These are phyloP conservation scores for Aurelia coerulea DNA, from an alignment of 30 jellyfish, hydroid and myxozoan species.

Conservation along the genomic window DNA sequence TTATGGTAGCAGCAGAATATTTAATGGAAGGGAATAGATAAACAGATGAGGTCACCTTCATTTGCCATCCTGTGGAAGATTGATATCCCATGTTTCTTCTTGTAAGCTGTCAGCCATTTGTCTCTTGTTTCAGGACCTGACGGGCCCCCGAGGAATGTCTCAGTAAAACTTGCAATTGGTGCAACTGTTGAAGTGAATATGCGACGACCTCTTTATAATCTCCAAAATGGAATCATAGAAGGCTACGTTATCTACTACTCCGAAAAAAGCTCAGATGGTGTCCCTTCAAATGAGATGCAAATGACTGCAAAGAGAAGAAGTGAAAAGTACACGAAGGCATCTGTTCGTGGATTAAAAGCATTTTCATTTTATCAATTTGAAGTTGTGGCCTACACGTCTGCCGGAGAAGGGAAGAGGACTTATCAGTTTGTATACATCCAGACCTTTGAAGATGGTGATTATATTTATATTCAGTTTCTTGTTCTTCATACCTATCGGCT, in stretches of 20 bases:
- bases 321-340: background rate
- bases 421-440: background rate
- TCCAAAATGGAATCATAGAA: constrained; percentile 48
- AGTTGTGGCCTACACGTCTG: constrained; percentile 39
- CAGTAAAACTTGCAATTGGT: background rate
- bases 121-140: constrained; percentile 57
- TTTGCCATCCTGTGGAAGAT: too few species aligned
- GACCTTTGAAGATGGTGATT: constrained; percentile 61
- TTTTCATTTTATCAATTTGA: constrained; percentile 45
- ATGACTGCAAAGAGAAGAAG: constrained; percentile 1
- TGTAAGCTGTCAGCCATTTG: background rate
- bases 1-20: too few species aligned
- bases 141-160: constrained; percentile 67
- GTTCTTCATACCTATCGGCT: too few species aligned
- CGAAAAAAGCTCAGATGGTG: background rate
- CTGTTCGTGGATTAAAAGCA: constrained; percentile 21
- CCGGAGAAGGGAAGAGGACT: constrained; percentile 42
- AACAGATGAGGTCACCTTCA: too few species aligned
- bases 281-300: background rate
- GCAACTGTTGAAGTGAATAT: constrained; percentile 7
- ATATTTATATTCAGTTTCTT: too few species aligned
- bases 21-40: too few species aligned
- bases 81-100: background rate
- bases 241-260: constrained; percentile 50
- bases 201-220: constrained; percentile 31